Evolutionary conservation across 1,140 invertebrate species (phyloP).

Genomic region (Uloborus diversus): DNA sequence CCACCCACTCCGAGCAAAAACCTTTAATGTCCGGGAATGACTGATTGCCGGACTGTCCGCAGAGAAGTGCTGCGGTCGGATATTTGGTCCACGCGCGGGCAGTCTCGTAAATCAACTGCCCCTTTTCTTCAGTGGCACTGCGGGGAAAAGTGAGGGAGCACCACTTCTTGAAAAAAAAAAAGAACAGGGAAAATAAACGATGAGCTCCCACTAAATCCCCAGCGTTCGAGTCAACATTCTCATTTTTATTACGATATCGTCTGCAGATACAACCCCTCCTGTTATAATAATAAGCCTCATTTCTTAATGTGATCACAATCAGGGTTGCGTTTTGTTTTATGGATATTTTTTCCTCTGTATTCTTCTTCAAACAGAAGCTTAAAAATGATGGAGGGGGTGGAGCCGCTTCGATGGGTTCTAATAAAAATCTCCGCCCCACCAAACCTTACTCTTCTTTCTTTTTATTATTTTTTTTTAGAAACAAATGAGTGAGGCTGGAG

Average conservation of each 20-base stretch:
- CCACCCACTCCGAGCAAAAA: no score
- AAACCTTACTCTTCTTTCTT: no score
- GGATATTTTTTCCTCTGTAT: neutral
- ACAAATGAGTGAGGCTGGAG: neutral
- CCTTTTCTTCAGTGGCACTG: neutral
- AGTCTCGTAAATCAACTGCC: conserved; percentile 32
- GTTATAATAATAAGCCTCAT: conserved; percentile 42
- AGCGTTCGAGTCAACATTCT: conserved; percentile 14
- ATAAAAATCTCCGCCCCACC: neutral
- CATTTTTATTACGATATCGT: neutral
- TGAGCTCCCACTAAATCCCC: conserved; percentile 23
- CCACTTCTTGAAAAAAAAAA: neutral
- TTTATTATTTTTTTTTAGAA: neutral
- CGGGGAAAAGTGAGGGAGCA: no score
- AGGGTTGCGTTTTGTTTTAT: neutral
- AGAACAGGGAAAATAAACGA: neutral
- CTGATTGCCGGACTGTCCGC: conserved; percentile 23
- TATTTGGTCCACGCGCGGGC: neutral
- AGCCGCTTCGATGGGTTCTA: neutral
- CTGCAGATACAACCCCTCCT: conserved; percentile 2
- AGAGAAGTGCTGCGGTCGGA: conserved; percentile 35
- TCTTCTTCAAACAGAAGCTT: neutral
- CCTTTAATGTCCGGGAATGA: no score
- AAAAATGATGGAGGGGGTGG: neutral
- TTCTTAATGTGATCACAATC: conserved; percentile 49